Percentiles rank a stretch among this genome's conserved stretches.
Evolutionary conservation across 2,797 vertebrate species (phyloP).

Genomic region (Salmo trutta): DNA sequence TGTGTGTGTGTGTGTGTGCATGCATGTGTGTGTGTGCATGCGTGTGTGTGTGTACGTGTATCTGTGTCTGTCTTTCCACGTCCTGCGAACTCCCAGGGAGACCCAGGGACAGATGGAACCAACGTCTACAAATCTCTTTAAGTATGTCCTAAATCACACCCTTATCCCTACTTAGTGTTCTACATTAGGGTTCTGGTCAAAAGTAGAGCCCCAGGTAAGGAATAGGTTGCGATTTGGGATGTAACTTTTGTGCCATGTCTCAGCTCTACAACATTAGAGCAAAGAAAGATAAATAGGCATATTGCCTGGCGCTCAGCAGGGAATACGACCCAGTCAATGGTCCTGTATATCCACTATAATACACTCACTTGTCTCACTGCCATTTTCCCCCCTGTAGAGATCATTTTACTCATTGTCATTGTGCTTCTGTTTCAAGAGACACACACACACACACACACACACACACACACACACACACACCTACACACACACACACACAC

Average conservation of each 20-base stretch:
- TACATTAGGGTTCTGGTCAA: too few relatives aligned
- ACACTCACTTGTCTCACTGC: background rate
- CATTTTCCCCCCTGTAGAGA: too few relatives aligned
- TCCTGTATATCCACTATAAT: background rate
- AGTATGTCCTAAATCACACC: too few relatives aligned
- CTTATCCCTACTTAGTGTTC: too few relatives aligned
- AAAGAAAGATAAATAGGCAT: background rate
- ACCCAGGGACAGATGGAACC: too few relatives aligned
- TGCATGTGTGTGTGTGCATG: slow-evolving; percentile 7
- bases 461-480: too few relatives aligned
- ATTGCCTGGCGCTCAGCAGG: background rate
- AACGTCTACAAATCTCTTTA: too few relatives aligned
- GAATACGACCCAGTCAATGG: background rate
- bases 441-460: too few relatives aligned
- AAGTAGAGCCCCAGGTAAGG: background rate
- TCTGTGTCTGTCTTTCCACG: slow-evolving; percentile 11
- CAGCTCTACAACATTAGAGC: background rate
- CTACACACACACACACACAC: too few relatives aligned
- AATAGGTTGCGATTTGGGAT: background rate
- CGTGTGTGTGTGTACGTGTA: slow-evolving; percentile 1
- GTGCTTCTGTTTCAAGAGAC: too few relatives aligned
- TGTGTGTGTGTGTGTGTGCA: background rate
- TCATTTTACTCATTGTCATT: too few relatives aligned
- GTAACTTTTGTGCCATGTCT: background rate
- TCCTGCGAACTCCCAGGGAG: too few relatives aligned